Evolutionary conservation across 2,113 vertebrate genomes (phyloP).

Genomic region (Psettodes erumei): DNA sequence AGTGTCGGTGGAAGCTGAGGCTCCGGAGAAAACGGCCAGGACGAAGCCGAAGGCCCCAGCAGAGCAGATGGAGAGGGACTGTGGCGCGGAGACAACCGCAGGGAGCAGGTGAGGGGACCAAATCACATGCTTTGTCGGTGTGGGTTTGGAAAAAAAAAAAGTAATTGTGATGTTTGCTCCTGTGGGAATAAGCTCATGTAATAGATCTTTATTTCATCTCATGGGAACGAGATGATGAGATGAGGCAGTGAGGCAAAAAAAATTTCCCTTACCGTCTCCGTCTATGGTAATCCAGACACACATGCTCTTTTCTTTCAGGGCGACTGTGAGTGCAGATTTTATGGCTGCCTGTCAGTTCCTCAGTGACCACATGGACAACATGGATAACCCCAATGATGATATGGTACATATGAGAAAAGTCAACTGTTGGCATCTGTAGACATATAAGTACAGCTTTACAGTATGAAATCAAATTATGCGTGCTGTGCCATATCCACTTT

Average conservation of each 20-base stretch:
- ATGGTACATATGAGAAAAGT: slow-evolving; percentile 85
- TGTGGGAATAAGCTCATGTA: background rate
- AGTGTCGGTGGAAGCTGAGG: slow-evolving; percentile 35
- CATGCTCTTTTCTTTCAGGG: slow-evolving; percentile 50
- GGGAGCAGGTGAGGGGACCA: slow-evolving; percentile 59
- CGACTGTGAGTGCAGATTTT: slow-evolving; percentile 85
- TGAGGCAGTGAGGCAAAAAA: background rate
- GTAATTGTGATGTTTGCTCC: slow-evolving; percentile 1
- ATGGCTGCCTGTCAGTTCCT: slow-evolving; percentile 86
- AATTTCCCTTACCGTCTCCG: background rate
- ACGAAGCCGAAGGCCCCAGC: slow-evolving; percentile 40
- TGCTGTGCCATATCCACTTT: no score
- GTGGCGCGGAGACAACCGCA: slow-evolving; percentile 40
- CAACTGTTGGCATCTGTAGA: no score
- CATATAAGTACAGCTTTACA: background rate
- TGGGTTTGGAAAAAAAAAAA: slow-evolving; percentile 27
- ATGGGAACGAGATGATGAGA: background rate
- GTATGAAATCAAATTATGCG: no score
- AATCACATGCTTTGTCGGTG: slow-evolving; percentile 9
- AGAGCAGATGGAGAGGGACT: slow-evolving; percentile 65
- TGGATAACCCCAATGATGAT: slow-evolving; percentile 83
- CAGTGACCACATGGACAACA: slow-evolving; percentile 87
- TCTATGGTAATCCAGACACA: background rate
- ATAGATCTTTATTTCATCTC: background rate
- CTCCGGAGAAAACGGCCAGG: slow-evolving; percentile 44